Percentiles rank a stretch among this genome's conserved stretches.
These are phyloP conservation scores for Regulus satrapa DNA, from an alignment of 2,113 vertebrate genomes.

Conservation along the genomic window DNA sequence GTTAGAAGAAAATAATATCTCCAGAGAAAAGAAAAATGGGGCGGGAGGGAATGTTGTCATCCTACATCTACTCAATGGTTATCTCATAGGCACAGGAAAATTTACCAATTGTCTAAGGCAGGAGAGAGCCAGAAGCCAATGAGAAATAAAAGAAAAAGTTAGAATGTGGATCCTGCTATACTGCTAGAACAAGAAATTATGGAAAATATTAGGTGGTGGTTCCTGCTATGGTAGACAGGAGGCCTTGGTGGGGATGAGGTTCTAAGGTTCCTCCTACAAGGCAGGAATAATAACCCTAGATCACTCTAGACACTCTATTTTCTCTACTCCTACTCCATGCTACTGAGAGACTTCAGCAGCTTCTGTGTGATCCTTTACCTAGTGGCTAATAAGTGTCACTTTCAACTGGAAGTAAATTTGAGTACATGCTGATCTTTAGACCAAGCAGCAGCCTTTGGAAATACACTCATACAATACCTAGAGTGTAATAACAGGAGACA, in stretches of 20 bases:
- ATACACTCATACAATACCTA: not conserved
- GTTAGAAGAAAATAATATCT: not conserved
- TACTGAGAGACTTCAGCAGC: not conserved
- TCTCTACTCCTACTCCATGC: not conserved
- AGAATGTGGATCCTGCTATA: not conserved
- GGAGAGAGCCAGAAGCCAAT: not conserved
- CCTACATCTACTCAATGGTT: not conserved
- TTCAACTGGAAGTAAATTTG: not conserved
- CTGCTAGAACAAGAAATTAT: not conserved
- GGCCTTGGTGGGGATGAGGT: not conserved
- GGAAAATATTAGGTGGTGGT: not conserved
- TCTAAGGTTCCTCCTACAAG: not conserved
- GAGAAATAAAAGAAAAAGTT: not conserved
- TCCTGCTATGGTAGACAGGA: not conserved
- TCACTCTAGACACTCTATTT: not conserved
- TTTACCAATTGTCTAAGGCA: not conserved
- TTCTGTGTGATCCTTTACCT: not conserved
- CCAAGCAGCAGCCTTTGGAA: not conserved
- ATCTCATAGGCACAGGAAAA: not conserved
- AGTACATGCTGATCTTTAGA: not conserved
- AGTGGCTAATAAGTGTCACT: not conserved
- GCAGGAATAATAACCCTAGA: not conserved
- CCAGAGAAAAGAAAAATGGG: not conserved
- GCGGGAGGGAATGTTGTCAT: accelerated
- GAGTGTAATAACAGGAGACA: not conserved